A percentile compares a stretch with the other conserved stretches of the same genome.
These are phyloP conservation scores for Erythrocercus mccallii DNA, from an alignment of 2,113 vertebrate genomes.

Conservation along the genomic window DNA sequence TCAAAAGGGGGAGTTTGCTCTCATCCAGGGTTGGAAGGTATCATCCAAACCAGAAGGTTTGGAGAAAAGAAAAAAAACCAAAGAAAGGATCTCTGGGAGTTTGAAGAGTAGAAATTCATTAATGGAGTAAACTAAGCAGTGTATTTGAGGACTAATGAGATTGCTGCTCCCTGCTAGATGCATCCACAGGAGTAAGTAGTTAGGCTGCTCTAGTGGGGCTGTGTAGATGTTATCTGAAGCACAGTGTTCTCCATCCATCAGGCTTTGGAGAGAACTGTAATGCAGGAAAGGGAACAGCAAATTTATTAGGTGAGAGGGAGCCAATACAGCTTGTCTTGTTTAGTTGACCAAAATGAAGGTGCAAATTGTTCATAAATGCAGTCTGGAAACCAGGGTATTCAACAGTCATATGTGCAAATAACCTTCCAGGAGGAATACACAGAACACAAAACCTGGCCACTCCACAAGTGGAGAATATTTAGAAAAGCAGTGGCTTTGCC, in stretches of 20 bases:
- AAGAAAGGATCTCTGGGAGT: background rate
- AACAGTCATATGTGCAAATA: background rate
- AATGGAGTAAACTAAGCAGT: fast-evolving
- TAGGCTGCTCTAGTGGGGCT: background rate
- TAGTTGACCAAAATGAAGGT: background rate
- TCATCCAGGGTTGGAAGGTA: background rate
- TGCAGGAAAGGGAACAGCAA: background rate
- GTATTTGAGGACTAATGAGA: background rate
- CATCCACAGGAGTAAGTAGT: background rate
- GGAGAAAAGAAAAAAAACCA: fast-evolving
- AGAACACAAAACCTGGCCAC: background rate
- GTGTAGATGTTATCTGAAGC: background rate
- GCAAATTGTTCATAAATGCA: background rate
- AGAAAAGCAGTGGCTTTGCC: background rate
- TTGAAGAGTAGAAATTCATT: background rate
- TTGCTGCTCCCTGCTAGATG: fast-evolving
- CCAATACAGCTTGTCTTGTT: background rate
- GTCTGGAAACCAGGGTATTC: background rate
- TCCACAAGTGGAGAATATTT: background rate
- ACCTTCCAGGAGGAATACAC: background rate
- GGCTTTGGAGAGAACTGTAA: background rate
- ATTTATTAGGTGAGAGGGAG: background rate
- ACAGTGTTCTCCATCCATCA: background rate
- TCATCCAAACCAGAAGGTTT: background rate
- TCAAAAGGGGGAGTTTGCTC: background rate